Evolutionary conservation across 2,113 vertebrate genomes (phyloP).

Genomic region (Oreochromis niloticus): DNA sequence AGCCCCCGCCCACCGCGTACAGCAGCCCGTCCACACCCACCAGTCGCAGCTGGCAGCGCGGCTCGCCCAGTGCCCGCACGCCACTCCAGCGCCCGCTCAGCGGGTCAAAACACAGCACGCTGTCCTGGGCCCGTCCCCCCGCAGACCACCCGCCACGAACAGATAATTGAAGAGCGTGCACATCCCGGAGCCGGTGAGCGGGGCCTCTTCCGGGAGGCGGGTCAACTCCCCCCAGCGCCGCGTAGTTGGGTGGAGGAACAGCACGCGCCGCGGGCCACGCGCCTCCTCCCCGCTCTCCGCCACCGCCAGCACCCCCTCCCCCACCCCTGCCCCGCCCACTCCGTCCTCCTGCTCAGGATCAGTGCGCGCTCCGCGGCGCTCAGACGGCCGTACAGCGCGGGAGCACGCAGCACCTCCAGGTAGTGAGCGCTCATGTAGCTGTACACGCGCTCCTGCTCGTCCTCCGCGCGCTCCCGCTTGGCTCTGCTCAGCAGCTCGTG

Average conservation of each 20-base stretch:
- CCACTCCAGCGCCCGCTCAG: conserved; percentile 78
- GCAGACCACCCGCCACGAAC: conserved; percentile 84
- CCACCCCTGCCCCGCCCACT: conserved; percentile 67
- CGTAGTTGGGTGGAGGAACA: conserved; percentile 66
- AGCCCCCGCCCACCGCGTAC: conserved; percentile 88
- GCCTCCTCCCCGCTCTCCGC: conserved; percentile 79
- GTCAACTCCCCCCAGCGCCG: conserved; percentile 80
- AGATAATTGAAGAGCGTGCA: conserved; percentile 91
- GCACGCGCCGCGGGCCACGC: conserved; percentile 63
- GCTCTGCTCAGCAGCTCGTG: conserved; percentile 79
- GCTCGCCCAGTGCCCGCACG: conserved; percentile 77
- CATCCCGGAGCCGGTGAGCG: conserved; percentile 82
- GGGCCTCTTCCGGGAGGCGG: conserved; percentile 79
- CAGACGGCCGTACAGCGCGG: conserved; percentile 80
- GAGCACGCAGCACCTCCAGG: conserved; percentile 81
- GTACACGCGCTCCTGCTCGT: conserved; percentile 77
- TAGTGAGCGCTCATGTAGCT: conserved; percentile 88
- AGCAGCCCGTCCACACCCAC: conserved; percentile 84
- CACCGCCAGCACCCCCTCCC: conserved; percentile 74
- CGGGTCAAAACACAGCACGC: conserved; percentile 88
- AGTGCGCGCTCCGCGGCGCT: conserved; percentile 81
- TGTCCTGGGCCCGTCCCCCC: conserved; percentile 76
- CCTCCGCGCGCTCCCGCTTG: conserved; percentile 78
- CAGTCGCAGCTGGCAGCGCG: conserved; percentile 84
- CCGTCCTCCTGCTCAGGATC: conserved; percentile 79